Conservation (phyloP, 2,888 invertebrate species). For the Diadromus collaris region DNA sequence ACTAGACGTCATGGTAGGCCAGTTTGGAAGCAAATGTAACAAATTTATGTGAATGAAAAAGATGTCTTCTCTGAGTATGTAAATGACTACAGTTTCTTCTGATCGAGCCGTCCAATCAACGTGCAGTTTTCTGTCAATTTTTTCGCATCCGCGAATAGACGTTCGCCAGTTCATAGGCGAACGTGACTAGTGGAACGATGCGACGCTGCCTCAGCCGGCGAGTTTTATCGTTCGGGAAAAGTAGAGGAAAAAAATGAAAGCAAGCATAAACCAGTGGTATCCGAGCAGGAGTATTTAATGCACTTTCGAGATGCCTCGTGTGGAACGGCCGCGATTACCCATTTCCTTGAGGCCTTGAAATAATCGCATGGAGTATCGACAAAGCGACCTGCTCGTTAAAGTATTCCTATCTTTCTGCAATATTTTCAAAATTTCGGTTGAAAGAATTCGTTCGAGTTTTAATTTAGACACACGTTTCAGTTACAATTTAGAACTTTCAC, state of each 20-base stretch:
- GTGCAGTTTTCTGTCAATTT: not conserved
- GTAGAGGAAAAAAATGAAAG: slow-evolving; percentile 58
- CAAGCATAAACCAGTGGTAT: slow-evolving; percentile 40
- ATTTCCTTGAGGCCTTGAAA: slow-evolving; percentile 57
- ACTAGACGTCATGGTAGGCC: not conserved
- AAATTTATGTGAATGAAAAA: not conserved
- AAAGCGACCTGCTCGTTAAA: too few species aligned
- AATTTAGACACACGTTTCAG: not conserved
- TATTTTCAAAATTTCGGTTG: too few species aligned
- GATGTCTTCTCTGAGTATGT: not conserved
- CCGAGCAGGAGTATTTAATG: slow-evolving; percentile 37
- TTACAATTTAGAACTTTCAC: slow-evolving; percentile 2
- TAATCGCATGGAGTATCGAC: slow-evolving; percentile 4
- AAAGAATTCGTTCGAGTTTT: not conserved
- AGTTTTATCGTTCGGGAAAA: slow-evolving; percentile 24
- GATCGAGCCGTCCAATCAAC: not conserved
- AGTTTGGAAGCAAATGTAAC: not conserved
- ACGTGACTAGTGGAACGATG: not conserved
- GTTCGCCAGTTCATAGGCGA: not conserved
- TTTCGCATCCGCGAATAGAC: not conserved
- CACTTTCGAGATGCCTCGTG: slow-evolving; percentile 57
- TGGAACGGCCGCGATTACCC: slow-evolving; percentile 59
- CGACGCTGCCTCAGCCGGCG: not conserved
- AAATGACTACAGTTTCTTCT: not conserved
- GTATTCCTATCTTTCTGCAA: too few species aligned